phyloP scores from a whole-genome alignment of 2,797 vertebrate species.

The Manis javanica region DNA sequence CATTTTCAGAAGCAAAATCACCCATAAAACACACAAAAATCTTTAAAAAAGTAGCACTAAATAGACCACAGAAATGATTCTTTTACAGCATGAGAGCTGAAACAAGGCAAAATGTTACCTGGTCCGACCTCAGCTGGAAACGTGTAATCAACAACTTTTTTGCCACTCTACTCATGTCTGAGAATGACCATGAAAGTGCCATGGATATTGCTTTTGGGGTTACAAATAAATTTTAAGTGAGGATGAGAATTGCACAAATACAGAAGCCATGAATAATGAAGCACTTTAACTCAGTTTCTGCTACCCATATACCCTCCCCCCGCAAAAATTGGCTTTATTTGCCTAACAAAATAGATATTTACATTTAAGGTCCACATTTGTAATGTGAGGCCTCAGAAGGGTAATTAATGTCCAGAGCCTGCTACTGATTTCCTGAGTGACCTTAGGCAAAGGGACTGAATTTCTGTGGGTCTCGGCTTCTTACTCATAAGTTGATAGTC shows the following conservation, averaged over 20 bases:
- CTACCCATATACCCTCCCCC: background rate
- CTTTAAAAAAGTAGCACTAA: background rate
- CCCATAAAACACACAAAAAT: background rate
- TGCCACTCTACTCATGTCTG: background rate
- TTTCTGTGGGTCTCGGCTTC: background rate
- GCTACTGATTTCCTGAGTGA: background rate
- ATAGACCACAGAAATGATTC: background rate
- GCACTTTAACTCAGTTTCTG: background rate
- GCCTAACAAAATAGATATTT: constrained; percentile 22
- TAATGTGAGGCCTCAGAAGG: background rate
- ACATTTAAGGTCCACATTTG: background rate
- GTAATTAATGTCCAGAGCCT: background rate
- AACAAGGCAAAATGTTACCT: background rate
- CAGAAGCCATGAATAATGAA: background rate
- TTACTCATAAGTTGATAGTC: background rate
- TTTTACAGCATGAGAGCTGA: background rate
- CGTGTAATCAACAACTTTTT: background rate
- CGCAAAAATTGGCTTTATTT: background rate
- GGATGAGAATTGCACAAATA: background rate
- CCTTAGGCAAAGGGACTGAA: background rate
- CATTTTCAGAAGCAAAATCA: constrained; percentile 22
- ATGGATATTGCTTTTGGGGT: background rate
- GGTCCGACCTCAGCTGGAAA: background rate
- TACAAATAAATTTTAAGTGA: constrained; percentile 8
- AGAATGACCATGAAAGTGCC: background rate